A percentile compares a stretch with the other conserved stretches of the same genome.
Evolutionary conservation across 2,113 vertebrate genomes (phyloP).

Genomic region (Emydocephalus ijimae): DNA sequence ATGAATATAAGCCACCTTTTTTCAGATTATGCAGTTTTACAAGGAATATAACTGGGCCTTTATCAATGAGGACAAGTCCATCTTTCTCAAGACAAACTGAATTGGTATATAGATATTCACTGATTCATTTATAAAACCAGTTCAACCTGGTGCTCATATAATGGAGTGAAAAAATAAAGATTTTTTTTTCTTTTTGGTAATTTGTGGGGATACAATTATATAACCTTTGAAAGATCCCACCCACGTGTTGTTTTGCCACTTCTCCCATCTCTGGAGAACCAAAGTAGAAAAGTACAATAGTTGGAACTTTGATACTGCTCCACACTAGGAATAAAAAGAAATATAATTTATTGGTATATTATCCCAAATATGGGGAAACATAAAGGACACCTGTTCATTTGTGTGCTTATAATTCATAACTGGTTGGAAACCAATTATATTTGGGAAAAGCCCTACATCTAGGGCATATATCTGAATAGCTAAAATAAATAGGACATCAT

Average conservation of each 20-base stretch:
- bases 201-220: background rate
- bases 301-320: background rate
- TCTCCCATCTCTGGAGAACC: conserved; percentile 44
- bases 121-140: background rate
- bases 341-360: conserved; percentile 71
- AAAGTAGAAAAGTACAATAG: background rate
- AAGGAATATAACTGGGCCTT: background rate
- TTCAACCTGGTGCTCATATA: background rate
- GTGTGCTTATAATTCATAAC: conserved; percentile 72
- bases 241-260: background rate
- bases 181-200: background rate
- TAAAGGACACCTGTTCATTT: conserved; percentile 72
- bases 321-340: conserved; percentile 39
- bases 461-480: conserved; percentile 78
- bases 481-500: conserved; percentile 79
- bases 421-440: conserved; percentile 78
- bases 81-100: background rate
- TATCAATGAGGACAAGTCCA: background rate
- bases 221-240: background rate
- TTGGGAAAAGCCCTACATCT: conserved; percentile 80
- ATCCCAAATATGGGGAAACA: conserved; percentile 73
- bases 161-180: background rate
- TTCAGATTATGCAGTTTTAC: background rate
- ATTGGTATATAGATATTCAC: background rate
- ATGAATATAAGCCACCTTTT: background rate